Conservation (phyloP, 1,140 invertebrate species). For the Halictus rubicundus region DNA sequence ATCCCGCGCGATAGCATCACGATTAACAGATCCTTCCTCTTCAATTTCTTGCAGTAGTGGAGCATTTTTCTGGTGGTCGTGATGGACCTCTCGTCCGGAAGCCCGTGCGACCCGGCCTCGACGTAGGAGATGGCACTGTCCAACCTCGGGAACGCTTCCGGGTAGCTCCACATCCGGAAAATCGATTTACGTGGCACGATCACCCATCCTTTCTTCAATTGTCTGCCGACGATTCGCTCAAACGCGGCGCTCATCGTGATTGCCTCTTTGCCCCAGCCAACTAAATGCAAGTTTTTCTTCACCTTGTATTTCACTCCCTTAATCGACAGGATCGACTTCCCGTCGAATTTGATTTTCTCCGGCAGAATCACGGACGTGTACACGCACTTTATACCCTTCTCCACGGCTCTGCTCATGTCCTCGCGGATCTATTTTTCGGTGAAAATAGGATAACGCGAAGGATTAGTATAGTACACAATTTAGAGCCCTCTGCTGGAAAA, state of each 20-base stretch:
- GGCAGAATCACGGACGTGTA: conserved; percentile 55
- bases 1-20: conserved; percentile 61
- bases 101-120: conserved; percentile 52
- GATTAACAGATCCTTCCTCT: conserved; percentile 64
- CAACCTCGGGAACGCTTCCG: conserved; percentile 60
- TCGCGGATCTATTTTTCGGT: conserved; percentile 55
- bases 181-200: conserved; percentile 64
- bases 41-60: conserved; percentile 65
- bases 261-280: conserved; percentile 68
- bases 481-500: too few species aligned
- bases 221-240: conserved; percentile 65
- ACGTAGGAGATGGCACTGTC: conserved; percentile 64
- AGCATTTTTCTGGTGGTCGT: conserved; percentile 51
- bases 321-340: conserved; percentile 51
- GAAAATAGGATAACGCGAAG: too few species aligned
- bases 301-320: conserved; percentile 59
- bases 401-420: conserved; percentile 58
- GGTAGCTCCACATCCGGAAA: conserved; percentile 59
- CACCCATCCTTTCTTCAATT: conserved; percentile 67
- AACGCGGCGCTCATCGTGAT: conserved; percentile 59
- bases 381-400: conserved; percentile 62
- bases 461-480: too few species aligned
- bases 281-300: conserved; percentile 67
- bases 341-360: conserved; percentile 66
- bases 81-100: conserved; percentile 55